A percentile compares a stretch with the other conserved stretches of the same genome.
Evolutionary conservation across 2,888 invertebrate genomes (phyloP).

Genomic region (Heliconius erato): DNA sequence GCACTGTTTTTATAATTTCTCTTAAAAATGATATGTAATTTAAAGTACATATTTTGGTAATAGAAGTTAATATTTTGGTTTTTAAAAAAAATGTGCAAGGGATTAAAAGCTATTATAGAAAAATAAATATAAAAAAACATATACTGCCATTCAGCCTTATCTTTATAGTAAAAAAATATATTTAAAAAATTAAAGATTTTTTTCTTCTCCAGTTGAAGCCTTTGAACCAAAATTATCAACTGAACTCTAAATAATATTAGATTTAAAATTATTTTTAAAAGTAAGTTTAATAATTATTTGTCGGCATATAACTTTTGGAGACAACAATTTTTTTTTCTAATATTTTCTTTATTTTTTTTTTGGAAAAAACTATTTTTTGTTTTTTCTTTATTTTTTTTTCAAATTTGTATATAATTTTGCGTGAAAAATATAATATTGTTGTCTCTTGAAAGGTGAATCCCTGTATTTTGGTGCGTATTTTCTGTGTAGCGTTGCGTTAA

Average conservation of each 20-base stretch:
- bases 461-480: slow-evolving; percentile 58
- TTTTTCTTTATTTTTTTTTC: slow-evolving; percentile 4
- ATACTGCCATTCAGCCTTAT: slow-evolving; percentile 38
- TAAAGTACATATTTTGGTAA: background rate
- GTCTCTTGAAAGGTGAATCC: slow-evolving; percentile 54
- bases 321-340: slow-evolving; percentile 52
- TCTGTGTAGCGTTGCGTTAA: slow-evolving; percentile 45
- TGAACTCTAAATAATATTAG: slow-evolving; percentile 41
- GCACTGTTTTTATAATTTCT: background rate
- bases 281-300: slow-evolving; percentile 53
- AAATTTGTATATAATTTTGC: slow-evolving; percentile 40
- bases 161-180: slow-evolving; percentile 11
- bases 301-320: slow-evolving; percentile 56
- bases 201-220: slow-evolving; percentile 16
- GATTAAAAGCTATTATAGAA: background rate
- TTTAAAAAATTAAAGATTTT: background rate
- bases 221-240: background rate
- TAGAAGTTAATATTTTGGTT: background rate
- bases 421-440: slow-evolving; percentile 48
- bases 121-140: background rate
- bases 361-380: background rate
- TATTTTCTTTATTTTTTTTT: background rate
- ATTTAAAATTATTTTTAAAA: slow-evolving; percentile 45
- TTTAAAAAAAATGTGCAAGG: background rate
- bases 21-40: background rate